Conservation (phyloP, 2,113 vertebrate genomes). For the Anoura caudifer region DNA sequence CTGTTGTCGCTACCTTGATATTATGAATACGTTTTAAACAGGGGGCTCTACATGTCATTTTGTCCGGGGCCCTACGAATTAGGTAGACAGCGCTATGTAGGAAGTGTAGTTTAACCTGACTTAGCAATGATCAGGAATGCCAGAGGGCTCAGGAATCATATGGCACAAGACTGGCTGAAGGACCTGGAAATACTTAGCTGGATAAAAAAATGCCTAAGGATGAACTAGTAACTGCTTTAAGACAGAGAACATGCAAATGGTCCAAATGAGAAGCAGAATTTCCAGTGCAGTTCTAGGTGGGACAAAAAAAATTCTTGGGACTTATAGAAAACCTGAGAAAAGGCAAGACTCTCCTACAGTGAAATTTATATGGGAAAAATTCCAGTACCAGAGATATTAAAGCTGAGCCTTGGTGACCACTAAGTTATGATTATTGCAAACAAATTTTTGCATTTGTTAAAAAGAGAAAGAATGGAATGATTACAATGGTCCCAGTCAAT, state of each 20-base stretch:
- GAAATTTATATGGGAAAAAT: not conserved
- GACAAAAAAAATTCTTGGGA: not conserved
- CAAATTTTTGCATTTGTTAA: not conserved
- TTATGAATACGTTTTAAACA: not conserved
- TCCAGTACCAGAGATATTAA: not conserved
- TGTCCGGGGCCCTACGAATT: not conserved
- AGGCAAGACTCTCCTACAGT: not conserved
- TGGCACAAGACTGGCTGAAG: not conserved
- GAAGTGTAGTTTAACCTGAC: not conserved
- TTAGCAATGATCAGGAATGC: not conserved
- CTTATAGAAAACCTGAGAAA: not conserved
- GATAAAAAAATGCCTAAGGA: not conserved
- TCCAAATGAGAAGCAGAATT: not conserved
- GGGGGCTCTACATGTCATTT: not conserved
- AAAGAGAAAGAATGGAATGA: not conserved
- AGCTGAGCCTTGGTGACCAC: not conserved
- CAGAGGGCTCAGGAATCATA: not conserved
- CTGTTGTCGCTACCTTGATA: not conserved
- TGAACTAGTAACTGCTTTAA: not conserved
- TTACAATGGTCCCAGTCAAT: not conserved
- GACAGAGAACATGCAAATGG: not conserved
- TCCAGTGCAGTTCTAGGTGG: not conserved
- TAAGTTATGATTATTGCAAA: not conserved
- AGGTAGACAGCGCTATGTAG: not conserved
- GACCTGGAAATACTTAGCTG: not conserved